Percentiles rank a stretch among this genome's conserved stretches.
These are phyloP conservation scores for Meta bourneti DNA, from an alignment of 2,888 invertebrate genomes.

Conservation along the genomic window DNA sequence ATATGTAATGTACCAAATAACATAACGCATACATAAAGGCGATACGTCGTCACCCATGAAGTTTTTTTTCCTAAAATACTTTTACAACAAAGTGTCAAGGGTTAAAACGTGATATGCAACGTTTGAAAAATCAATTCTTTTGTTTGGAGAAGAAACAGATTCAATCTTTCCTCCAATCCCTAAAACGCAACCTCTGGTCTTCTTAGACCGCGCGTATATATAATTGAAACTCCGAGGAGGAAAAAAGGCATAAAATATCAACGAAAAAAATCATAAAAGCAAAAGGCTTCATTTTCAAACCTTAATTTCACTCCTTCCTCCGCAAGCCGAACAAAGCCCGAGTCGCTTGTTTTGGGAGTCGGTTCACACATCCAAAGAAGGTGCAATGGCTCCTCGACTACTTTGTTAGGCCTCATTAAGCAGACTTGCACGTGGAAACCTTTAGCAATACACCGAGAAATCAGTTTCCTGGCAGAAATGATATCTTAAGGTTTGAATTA, in stretches of 20 bases:
- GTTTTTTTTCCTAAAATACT: no score
- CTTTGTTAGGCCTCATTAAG: constrained; percentile 55
- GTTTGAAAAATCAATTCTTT: no score
- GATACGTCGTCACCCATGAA: no score
- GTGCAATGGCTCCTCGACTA: constrained; percentile 48
- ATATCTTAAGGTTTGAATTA: constrained; percentile 29
- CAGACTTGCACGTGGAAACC: constrained; percentile 51
- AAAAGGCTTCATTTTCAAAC: constrained; percentile 4
- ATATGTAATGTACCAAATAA: no score
- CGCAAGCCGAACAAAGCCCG: no score
- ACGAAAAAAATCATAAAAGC: background rate
- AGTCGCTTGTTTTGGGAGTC: background rate
- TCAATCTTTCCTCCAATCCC: background rate
- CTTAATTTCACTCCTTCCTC: constrained; percentile 6
- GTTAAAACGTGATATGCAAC: no score
- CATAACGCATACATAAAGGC: no score
- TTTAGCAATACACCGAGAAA: constrained; percentile 39
- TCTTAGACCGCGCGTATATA: constrained; percentile 9
- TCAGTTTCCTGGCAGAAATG: constrained; percentile 38
- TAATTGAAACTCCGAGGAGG: constrained; percentile 4
- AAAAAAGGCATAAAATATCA: no score
- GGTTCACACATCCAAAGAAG: constrained; percentile 31
- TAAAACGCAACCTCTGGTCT: background rate
- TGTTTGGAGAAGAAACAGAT: no score
- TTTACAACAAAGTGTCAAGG: no score